Evolutionary conservation across 2,113 vertebrate species (phyloP), one percentile per base, ranked within the genome.

Genomic region (Gobiocypris rarus): DNA sequence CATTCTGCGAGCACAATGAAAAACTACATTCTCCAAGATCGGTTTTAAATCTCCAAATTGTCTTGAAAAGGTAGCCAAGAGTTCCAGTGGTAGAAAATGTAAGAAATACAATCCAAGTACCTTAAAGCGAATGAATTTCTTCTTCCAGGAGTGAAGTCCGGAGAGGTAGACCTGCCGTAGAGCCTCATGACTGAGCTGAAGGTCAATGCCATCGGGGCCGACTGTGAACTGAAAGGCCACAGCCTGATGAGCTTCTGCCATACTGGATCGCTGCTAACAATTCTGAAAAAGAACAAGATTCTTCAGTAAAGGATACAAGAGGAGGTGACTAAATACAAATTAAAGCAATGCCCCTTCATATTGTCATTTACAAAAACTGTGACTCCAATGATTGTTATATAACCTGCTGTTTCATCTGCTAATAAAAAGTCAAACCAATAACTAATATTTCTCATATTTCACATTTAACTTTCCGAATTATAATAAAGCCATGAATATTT

Each of bases 221-320:
- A 89, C 88, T 0, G 88, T 89, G 11, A 89, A 89, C 78, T 89
- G 88, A 38, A 89, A 89, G 67, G 84, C 88, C 73, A 89, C 88
- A 2, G 88, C 88, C 78, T 89, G 88, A 26, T 89, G 88, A 70
- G 88, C 88, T 84, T 89, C 88, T 79, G 88, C 88, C 88, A 89
- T 89, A 11, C 84, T 86, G 65, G 24, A 48, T 84, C 34, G 52
- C 58, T 45, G 24, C 50, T 54, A 58, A 45, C n/a, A 70, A 52
- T 7, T 38, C 28, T 70, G 76, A n/a, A 22, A 71, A 54, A 61
- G 2, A 45, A 38, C 11, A 50, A 3, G 1, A 75, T 13, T 24
- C 31, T 38, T 74, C 8, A 85, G 43, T n/a, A 43, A 11, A 78
- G 4, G 19, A 54, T 8, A 67, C 34, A 59, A 14, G 5, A 56